Percentiles rank a stretch among this genome's conserved stretches.
Evolutionary conservation across 2,888 invertebrate genomes (phyloP).

Genomic region (Tenthredo livida): DNA sequence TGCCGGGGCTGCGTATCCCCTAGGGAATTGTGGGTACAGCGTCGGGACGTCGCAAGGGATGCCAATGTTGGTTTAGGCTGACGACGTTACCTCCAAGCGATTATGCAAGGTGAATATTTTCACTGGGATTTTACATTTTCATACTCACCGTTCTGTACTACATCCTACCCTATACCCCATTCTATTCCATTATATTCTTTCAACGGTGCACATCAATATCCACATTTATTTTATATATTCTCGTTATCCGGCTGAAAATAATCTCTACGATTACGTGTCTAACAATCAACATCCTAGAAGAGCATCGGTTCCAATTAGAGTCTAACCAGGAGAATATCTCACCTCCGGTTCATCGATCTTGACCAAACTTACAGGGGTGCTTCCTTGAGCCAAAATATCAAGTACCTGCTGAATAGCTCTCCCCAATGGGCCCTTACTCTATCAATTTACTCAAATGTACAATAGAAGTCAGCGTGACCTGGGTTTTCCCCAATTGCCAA

Average conservation of each 20-base stretch:
- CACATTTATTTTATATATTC: not conserved
- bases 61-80: slow-evolving; percentile 64
- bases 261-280: too few species aligned
- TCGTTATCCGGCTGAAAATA: not conserved
- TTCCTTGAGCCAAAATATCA: too few species aligned
- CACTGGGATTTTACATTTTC: slow-evolving; percentile 62
- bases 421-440: too few species aligned
- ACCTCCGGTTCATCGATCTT: too few species aligned
- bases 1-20: slow-evolving; percentile 52
- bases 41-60: slow-evolving; percentile 54
- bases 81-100: slow-evolving; percentile 62
- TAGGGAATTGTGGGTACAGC: slow-evolving; percentile 41
- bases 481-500: too few species aligned
- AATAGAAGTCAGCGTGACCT: too few species aligned
- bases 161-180: not conserved
- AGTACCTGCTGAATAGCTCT: too few species aligned
- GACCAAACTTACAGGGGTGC: too few species aligned
- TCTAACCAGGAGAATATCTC: too few species aligned
- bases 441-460: too few species aligned
- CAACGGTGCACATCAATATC: not conserved
- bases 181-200: not conserved
- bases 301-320: too few species aligned
- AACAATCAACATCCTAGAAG: too few species aligned
- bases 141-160: slow-evolving; percentile 46
- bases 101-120: slow-evolving; percentile 66